These are phyloP conservation scores for Anthoscopus minutus DNA, from an alignment of 2,113 vertebrate genomes.

Conservation along the genomic window DNA sequence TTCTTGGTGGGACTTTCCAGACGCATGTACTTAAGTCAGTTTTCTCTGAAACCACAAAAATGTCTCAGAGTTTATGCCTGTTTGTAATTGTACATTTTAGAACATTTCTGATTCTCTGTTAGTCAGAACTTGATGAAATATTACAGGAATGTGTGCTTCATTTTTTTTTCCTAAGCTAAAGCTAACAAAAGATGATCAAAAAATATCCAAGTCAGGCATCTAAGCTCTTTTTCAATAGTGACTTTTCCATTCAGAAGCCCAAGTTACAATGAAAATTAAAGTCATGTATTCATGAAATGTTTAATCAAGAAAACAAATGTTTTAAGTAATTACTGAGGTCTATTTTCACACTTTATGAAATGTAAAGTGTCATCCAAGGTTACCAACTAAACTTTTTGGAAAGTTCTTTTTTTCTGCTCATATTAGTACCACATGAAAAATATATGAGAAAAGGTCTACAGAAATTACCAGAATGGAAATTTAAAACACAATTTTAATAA, in stretches of 20 bases:
- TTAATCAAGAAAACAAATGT: neutral
- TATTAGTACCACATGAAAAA: neutral
- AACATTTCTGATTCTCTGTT: constrained; percentile 27
- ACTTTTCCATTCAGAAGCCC: neutral
- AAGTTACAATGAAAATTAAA: neutral
- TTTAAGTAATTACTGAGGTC: neutral
- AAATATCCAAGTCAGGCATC: neutral
- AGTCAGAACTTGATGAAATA: constrained; percentile 45
- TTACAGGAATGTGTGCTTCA: neutral
- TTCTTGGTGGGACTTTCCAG: constrained; percentile 57
- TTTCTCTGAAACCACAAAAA: constrained; percentile 56
- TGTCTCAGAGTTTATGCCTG: constrained; percentile 51
- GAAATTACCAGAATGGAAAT: neutral
- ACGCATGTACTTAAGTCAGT: constrained; percentile 27
- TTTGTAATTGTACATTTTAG: constrained; percentile 43
- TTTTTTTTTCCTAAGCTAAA: neutral
- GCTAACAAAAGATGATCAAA: neutral
- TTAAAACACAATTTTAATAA: neutral
- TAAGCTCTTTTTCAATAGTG: neutral
- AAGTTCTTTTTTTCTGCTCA: neutral
- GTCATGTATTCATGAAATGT: neutral
- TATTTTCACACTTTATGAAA: neutral
- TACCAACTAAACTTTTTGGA: neutral
- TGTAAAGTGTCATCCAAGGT: neutral
- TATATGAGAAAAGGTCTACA: neutral